Evolutionary conservation across 2,113 vertebrate genomes (phyloP), one percentile per base, ranked within the genome.

Genomic region (Hippocampus zosterae): DNA sequence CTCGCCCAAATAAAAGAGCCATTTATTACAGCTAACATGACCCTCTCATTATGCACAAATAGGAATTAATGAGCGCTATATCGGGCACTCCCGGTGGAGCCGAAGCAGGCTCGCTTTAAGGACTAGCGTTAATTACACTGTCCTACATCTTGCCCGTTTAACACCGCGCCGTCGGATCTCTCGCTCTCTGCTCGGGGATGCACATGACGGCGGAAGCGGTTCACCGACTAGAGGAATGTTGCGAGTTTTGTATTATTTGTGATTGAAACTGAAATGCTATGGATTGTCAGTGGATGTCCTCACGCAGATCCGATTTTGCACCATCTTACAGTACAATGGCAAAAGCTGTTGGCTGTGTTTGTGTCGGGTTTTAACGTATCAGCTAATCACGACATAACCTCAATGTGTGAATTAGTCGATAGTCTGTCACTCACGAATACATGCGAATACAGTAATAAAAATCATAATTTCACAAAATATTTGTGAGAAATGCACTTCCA

Each of bases 31-130:
- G 90, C 87, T 76, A 90, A 90, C 88, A 85, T 89, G 89, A 91
- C 89, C 89, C 90, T 90, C 90, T 92, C 87, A 90, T 91, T 91
- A 91, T 84, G 76, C 88, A 88, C 88, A 92, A 91, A 91, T 88
- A 86, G 90, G 88, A 91, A 91, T 91, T 92, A 92, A 92, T 91
- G 91, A 90, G 83, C 67, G 72, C 88, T 89, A 90, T 91, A 88
- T 91, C 72, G 64, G 87, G 85, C 65, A 18, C 81, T 91, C 89
- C 89, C 90, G 80, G 76, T 41, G 83, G 89, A 90, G 90, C 91
- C 85, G 46, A 91, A 91, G 91, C 91, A 91, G 91, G 89, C 90
- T 88, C 89, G 80, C 80, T 87, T 90, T 91, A 92, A 91, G 89
- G 88, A 92, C 92, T 82, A 81, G 86, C 88, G 92, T 85, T 91